Evolutionary conservation across 2,113 vertebrate genomes (phyloP).

Genomic region (Eulacestoma nigropectus): DNA sequence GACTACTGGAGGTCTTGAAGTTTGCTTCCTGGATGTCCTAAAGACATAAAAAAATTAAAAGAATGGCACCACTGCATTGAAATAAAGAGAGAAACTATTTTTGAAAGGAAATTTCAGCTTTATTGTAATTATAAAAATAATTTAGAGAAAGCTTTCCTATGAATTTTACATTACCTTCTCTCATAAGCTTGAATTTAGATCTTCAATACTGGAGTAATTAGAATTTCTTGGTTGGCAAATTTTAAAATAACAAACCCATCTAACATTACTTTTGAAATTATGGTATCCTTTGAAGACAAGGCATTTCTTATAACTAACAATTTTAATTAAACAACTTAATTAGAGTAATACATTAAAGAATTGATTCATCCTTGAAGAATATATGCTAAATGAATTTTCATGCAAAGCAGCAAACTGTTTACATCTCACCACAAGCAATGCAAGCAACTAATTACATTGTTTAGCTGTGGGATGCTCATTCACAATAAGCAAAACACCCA

Average conservation of each 20-base stretch:
- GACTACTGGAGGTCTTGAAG: slow-evolving; percentile 95
- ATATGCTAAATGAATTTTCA: not conserved
- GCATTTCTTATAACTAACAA: not conserved
- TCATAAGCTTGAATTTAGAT: not conserved
- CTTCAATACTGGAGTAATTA: not conserved
- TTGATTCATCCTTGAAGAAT: not conserved
- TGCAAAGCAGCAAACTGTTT: not conserved
- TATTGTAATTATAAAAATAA: not conserved
- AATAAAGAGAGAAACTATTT: not conserved
- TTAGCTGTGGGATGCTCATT: not conserved
- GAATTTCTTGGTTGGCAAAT: not conserved
- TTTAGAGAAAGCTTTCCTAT: not conserved
- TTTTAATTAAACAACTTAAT: not conserved
- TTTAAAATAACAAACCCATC: not conserved
- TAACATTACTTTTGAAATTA: not conserved
- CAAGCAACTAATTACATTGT: not conserved
- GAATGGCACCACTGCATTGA: rapidly evolving
- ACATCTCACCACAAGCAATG: not conserved
- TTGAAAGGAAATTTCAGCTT: not conserved
- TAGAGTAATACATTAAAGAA: not conserved
- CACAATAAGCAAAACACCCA: not conserved
- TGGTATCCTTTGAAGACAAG: not conserved
- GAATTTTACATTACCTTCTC: not conserved
- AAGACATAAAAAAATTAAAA: not conserved
- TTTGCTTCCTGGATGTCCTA: slow-evolving; percentile 98